Evolutionary conservation across 2,888 invertebrate species (phyloP), one percentile per base, ranked within the genome.

Genomic region (Drosophila siamana): DNA sequence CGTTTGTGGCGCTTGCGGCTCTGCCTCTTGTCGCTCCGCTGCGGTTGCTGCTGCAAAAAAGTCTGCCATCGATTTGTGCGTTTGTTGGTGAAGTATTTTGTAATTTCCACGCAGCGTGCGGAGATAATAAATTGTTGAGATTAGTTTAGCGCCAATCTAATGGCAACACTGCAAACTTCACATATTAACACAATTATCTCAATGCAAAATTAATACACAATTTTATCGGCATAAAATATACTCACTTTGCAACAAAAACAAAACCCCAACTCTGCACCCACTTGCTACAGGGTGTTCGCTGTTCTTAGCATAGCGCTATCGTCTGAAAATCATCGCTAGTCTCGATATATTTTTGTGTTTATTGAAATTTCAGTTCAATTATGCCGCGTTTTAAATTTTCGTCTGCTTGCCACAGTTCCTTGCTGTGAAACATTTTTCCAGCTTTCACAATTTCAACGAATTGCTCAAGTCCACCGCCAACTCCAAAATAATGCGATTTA

Each of bases 401-500:
- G 15, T 89, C 88, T 88, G 94, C 95, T 87, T 93, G 94, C 96
- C 96, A 96, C 54, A 95, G 93, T 30, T 93, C 92, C 84, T 93
- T 91, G 69, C 92, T 92, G 24, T 92, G 86, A 82, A 97, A 95
- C 41, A 91, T 80, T 22, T 92, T 92, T 84, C 94, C 94, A 48
- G 93, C 92, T 63, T 93, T 88, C 5, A 98, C 81, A 52, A 93
- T 91, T 44, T 94, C 91, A 91, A 96, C 94, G 93, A 98, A 99
- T 78, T 96, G 94, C 71, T 95, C 93, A 40, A 95, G 93, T 9
- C 97, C 95, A 52, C 99, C 99, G 9, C 98, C 98, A 19, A 98
- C 97, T 71, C 99, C 99, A 93, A 99, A 99, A 92, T 99, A 99
- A 92, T 96, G 95, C 11, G 95, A 94, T 93, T 99, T 99, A 2